Base-by-base conservation (phyloP, 2,797 vertebrate genomes). In the Periophthalmus magnuspinnatus region DNA sequence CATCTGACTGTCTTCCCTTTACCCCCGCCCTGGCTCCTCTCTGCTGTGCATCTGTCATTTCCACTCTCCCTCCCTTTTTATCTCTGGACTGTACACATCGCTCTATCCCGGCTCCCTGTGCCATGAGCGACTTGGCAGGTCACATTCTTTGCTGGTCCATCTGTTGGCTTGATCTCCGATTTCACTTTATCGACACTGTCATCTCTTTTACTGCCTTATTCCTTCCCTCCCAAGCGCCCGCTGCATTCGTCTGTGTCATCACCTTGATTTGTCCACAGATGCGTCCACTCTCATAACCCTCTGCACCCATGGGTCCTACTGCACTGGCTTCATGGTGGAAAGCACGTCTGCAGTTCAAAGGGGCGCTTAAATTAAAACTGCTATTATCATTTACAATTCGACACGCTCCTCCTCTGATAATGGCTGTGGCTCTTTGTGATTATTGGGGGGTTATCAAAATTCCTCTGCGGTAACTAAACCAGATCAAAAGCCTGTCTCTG, bases 151-250 rank as follows among this genome's bases (percentile, higher is more conserved):
- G 78, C 81, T 72, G 75, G 73, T 84, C 83, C 87, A 85, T 89
- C 83, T 89, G 84, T 65, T 84, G 82, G 83, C 84, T 85, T 86
- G 73, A 85, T 88, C 85, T 88, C 78, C 78, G 84, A 72, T 89
- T 88, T 87, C 85, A 80, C 83, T 90, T 89, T 81, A 88, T 90
- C 81, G 65, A 84, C 86, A 84, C 65, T 88, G 80, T 87, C 81
- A 85, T 89, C 86, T 84, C 80, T 74, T 86, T 87, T 76, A 82
- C 76, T 38, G 68, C 81, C 81, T 81, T 81, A 79, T 84, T 82
- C 81, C 65, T 22, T 22, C 33, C 32, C 48, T 36, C 75, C 81
- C 71, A 48, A 0, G 14, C 36, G 21, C 67, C 81, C 41, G 32
- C 72, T 74, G 48, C 13, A 61, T 75, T 69, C 68, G 41, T 83